Conservation (phyloP, 2,113 vertebrate species). For the Felis catus region DNA sequence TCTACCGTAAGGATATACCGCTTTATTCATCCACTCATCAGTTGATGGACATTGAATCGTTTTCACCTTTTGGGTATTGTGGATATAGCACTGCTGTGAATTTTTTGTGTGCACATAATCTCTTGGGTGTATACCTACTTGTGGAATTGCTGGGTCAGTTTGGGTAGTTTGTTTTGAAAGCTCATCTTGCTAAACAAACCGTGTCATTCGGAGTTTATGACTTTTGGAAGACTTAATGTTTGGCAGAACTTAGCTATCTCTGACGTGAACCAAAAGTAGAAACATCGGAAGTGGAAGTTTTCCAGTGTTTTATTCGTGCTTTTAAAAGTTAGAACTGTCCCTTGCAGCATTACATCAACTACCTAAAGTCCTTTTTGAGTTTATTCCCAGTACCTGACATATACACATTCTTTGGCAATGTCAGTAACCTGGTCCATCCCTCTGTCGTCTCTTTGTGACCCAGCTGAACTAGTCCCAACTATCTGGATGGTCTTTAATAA, state of each 20-base stretch:
- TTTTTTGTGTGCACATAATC: background rate
- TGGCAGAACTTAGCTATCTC: background rate
- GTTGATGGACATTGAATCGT: background rate
- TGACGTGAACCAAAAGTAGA: background rate
- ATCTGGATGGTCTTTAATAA: background rate
- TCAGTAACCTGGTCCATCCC: background rate
- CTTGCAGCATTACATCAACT: background rate
- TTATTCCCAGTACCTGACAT: background rate
- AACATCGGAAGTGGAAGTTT: background rate
- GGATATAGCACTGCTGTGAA: background rate
- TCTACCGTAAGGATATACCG: background rate
- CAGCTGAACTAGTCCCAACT: background rate
- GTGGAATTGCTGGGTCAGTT: background rate
- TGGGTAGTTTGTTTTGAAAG: background rate
- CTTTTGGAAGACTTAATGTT: background rate
- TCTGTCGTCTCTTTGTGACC: background rate
- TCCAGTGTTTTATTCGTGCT: background rate
- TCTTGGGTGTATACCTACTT: background rate
- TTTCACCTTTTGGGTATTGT: background rate
- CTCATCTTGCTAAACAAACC: background rate
- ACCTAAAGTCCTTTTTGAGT: background rate
- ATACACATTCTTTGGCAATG: rapidly evolving
- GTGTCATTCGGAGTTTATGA: background rate
- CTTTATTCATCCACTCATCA: background rate
- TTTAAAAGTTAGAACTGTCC: background rate